Base-by-base conservation (phyloP, 2,888 invertebrate genomes). In the Phalangium opilio region DNA sequence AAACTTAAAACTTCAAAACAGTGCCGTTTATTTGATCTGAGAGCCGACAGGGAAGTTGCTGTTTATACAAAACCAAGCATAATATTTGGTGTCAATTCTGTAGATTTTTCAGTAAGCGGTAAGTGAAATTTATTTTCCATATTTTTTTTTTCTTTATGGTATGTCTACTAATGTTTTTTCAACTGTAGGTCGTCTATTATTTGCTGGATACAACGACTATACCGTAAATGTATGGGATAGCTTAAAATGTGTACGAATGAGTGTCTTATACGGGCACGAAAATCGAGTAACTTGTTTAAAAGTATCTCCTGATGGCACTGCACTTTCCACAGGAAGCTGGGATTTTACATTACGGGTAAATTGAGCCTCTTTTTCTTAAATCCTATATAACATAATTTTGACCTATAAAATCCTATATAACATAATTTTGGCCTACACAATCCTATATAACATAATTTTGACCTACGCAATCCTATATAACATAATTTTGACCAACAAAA, bases 211-310 rank as follows among this genome's bases (percentile, higher is more conserved):
- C 72, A 89, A 91, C 67, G 98, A 98, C 71, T 93, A 96, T 70
- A 95, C 93, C 33, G 89, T 96, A 45, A 90, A 93, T 69, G 84
- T 93, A 33, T 98, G 98, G 98, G 98, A 98, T 70, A 89, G 91
- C 34, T 73, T 98, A 55, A 96, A 96, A 65, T 89, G 87, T 58
- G 78, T 78, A 60, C 76, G 95, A 53, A 81, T 91, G 43, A 82
- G 85, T 63, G 76, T 91, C 58, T 71, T 95, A 49, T 90, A 90
- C 67, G 93, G 91, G 1, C 95, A 95, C 70, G 95, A 95, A 71
- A 93, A 95, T 70, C 75, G 93, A 62, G 89, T 93, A 39, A 83
- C 85, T 44, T 83, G 83, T 69, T 75, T 91, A 53, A 83, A 83
- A 67, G 84, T 91, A 36, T 89, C 95, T 49, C 95, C 95, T 43